Evolutionary conservation across 2,797 vertebrate genomes (phyloP), one percentile per base, ranked within the genome.

Genomic region (Triplophysa yarkandensis): DNA sequence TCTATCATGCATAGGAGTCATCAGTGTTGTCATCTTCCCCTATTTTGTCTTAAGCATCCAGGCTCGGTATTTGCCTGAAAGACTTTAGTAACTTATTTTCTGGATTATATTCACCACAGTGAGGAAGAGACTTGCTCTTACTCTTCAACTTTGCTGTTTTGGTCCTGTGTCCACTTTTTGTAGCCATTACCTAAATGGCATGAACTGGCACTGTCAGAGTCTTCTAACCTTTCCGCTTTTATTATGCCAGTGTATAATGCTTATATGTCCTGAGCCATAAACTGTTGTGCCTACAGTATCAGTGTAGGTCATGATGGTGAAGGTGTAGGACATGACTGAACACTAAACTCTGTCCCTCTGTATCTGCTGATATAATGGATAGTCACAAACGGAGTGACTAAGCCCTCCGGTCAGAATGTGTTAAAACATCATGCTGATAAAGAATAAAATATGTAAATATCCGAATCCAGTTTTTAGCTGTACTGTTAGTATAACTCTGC

Each of bases 211-310:
- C 43, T 21, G 32, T 71, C 57, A 25, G 30, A 27, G 27, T 55
- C 60, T 73, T 14, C 61, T 64, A 23, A 55, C 54, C 11, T 34
- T 46, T 57, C 52, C 43, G 34, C 14, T 57, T 63, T 65, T 55
- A 52, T 57, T 36, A 61, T 50, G 43, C 25, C 55, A 34, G n/a
- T 67, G 43, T 71, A 61, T 71, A 71, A 64, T 48, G 17, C 77
- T 78, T 52, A 16, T 50, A 39, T 62, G 28, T 43, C 57, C 81
- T 82, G 77, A 87, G 86, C 84, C 85, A 86, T 84, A 72, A 27
- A 55, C 77, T 75, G 83, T 77, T 68, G 57, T 69, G 48, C 44
- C 48, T 52, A 57, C 46, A 64, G 46, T 50, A 28, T 78, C 68
- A 50, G 57, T n/a, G 58, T 44, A 34, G 17, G 32, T 32, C 23